Base-by-base conservation (phyloP, 2,888 invertebrate genomes). In the Ormyrus pomaceus region DNA sequence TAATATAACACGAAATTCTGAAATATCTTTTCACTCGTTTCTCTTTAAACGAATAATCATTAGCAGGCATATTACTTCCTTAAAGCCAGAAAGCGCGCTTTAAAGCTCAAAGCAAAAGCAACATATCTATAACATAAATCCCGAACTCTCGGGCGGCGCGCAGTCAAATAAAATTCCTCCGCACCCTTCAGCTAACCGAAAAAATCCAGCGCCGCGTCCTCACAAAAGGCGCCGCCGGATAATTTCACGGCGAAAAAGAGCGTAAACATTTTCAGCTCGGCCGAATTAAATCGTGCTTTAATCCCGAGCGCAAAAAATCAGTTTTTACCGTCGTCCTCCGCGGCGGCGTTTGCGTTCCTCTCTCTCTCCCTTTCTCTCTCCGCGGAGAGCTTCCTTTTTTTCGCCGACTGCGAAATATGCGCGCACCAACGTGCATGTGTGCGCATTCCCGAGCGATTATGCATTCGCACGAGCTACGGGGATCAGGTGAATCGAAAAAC, bases 281-380 rank as follows among this genome's bases (percentile, higher is more conserved):
- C 8, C 56, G 79, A 70, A 76, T 76, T 65, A 76, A 80, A 80
- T 80, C 71, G 73, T 46, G 58, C 45, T 80, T 80, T 75, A 76
- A 76, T 80, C 62, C 58, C 59, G 56, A 34, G n/a, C 19, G 50
- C 19, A n/a, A 58, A 77, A 80, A 80, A 72, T 72, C 72, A 72
- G 56, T 56, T 72, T 80, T 73, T 64, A 13, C 46, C 34, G 3
- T 34, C 34, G 34, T 34, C 34, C 34, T 58, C 13, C 58, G 11
- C 19, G 55, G 10, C 64, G 34, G 11, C 61, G 55, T 58, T 34
- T 9, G 50, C 53, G 34, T 4, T 34, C 0, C 34, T 34, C 34
- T 34, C 34, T 34, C 34, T 4, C 34, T 34, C 19, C 1, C 19
- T 19, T 4, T 4, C 34, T 34, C 34, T 34, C 34, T 4, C 34